These are phyloP conservation scores for Blastobasis adustella DNA, from an alignment of 2,888 invertebrate genomes.

Conservation along the genomic window DNA sequence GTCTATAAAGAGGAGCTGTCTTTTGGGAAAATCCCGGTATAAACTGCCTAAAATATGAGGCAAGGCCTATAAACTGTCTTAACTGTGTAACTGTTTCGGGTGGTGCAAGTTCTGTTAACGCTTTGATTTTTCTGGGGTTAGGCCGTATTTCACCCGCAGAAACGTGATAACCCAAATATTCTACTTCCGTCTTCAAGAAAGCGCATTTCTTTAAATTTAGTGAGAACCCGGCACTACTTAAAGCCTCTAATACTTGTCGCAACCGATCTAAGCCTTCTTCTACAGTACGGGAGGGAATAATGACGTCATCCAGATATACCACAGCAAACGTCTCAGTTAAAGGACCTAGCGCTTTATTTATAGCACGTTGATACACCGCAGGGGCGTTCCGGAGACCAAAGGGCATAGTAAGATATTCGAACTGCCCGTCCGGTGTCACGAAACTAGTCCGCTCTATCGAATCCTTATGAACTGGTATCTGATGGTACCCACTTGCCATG, in stretches of 20 bases:
- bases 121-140: slow-evolving; percentile 16
- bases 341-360: slow-evolving; percentile 14
- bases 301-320: slow-evolving; percentile 16
- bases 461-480: slow-evolving; percentile 1
- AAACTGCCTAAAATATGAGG: slow-evolving; percentile 18
- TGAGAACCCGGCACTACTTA: slow-evolving; percentile 14
- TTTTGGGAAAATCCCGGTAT: slow-evolving; percentile 9
- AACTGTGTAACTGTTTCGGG: slow-evolving; percentile 14
- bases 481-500: slow-evolving; percentile 7
- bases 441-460: slow-evolving; percentile 7
- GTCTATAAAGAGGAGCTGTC: slow-evolving; percentile 7
- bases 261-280: slow-evolving; percentile 9
- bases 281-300: slow-evolving; percentile 2
- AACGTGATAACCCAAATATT: slow-evolving; percentile 18
- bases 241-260: neutral
- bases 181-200: slow-evolving; percentile 12
- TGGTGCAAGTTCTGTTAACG: slow-evolving; percentile 10
- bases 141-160: slow-evolving; percentile 14
- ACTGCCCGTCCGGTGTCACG: slow-evolving; percentile 7
- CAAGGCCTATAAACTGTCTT: slow-evolving; percentile 19
- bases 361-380: slow-evolving; percentile 13
- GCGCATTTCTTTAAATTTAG: slow-evolving; percentile 19
- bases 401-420: slow-evolving; percentile 12
- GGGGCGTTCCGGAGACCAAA: slow-evolving; percentile 11
- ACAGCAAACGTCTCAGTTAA: slow-evolving; percentile 8